phyloP scores from a whole-genome alignment of 2,797 vertebrate genomes.

The Parotocinclus haroldoi region DNA sequence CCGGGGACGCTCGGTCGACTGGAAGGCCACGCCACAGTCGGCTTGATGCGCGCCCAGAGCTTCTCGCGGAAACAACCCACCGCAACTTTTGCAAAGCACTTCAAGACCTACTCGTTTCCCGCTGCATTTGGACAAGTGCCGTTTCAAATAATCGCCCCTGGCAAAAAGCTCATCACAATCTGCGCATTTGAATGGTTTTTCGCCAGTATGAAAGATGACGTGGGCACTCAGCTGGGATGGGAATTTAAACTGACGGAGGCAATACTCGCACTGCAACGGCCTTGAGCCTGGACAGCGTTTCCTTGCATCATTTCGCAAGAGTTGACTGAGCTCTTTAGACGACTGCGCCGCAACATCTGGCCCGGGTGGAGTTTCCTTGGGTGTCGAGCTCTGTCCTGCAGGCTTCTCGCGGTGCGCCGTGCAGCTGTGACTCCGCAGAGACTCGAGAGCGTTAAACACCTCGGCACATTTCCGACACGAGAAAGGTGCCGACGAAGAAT shows the following conservation, averaged over 20 bases:
- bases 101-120: constrained; percentile 31
- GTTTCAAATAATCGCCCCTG: constrained; percentile 70
- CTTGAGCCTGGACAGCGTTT: constrained; percentile 58
- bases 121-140: constrained; percentile 66
- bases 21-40: constrained; percentile 45
- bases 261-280: constrained; percentile 65
- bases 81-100: constrained; percentile 66
- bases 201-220: constrained; percentile 71
- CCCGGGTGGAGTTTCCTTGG: constrained; percentile 9
- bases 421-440: constrained; percentile 57
- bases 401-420: constrained; percentile 54
- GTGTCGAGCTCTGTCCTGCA: constrained; percentile 7
- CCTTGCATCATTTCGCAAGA: constrained; percentile 60
- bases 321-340: constrained; percentile 45
- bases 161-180: constrained; percentile 71
- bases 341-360: constrained; percentile 37
- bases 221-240: constrained; percentile 59
- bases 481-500: constrained; percentile 60
- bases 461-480: constrained; percentile 63
- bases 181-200: constrained; percentile 68
- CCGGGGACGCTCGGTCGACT: constrained; percentile 25
- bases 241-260: constrained; percentile 65
- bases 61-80: constrained; percentile 55
- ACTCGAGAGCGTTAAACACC: constrained; percentile 56
- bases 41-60: constrained; percentile 59